A percentile compares a stretch with the other conserved stretches of the same genome.
These are phyloP conservation scores for Geococcyx californianus DNA, from an alignment of 2,113 vertebrate species.

Conservation along the genomic window DNA sequence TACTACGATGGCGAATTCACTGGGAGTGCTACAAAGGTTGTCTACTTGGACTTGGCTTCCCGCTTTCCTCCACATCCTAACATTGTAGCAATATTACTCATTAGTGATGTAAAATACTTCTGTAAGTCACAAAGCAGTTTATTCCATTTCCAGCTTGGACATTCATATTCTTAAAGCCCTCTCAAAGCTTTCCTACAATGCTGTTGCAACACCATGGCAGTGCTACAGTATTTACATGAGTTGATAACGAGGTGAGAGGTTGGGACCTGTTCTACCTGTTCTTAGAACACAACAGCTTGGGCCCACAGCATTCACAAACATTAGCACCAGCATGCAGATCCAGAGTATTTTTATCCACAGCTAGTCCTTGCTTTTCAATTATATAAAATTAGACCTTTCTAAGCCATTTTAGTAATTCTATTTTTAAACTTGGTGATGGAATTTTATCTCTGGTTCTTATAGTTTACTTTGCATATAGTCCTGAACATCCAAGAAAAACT, in stretches of 20 bases:
- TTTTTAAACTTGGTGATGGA: neutral
- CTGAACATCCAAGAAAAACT: neutral
- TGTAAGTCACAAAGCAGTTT: neutral
- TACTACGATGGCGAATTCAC: neutral
- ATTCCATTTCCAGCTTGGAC: neutral
- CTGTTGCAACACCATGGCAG: neutral
- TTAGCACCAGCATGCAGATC: neutral
- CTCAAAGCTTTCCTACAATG: neutral
- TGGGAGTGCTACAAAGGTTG: neutral
- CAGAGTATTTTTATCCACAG: neutral
- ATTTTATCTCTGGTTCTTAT: neutral
- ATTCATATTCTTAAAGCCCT: neutral
- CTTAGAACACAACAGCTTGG: neutral
- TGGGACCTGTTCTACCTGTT: neutral
- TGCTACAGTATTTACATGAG: neutral
- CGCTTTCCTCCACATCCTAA: neutral
- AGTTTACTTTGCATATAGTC: neutral
- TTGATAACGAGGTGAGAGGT: neutral
- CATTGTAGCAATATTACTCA: rapidly evolving
- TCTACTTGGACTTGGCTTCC: neutral
- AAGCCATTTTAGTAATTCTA: neutral
- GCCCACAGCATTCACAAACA: neutral
- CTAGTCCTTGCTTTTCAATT: neutral
- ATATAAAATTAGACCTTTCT: neutral
- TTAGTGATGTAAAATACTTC: neutral